phyloP scores from a whole-genome alignment of 2,888 invertebrate species.

The Heteromurus nitidus region DNA sequence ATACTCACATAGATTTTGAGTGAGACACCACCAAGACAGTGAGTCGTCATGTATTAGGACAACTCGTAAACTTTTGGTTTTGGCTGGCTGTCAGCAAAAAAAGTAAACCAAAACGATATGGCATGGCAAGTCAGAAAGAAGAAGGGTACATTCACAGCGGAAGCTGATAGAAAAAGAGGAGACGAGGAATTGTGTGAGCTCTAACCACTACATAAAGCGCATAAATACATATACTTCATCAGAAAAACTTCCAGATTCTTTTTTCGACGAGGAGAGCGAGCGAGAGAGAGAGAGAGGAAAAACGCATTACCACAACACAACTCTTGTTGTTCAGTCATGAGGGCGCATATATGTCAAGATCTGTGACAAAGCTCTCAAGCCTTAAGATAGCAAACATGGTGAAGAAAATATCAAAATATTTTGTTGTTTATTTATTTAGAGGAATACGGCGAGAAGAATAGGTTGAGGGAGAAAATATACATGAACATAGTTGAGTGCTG shows the following conservation, averaged over 20 bases:
- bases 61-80: conserved; percentile 59
- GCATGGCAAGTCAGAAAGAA: conserved; percentile 20
- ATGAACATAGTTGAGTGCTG: too few species aligned
- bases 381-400: conserved; percentile 53
- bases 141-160: too few species aligned
- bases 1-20: too few species aligned
- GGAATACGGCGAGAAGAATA: conserved; percentile 20
- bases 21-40: conserved; percentile 45
- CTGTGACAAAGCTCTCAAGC: conserved; percentile 57
- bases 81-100: conserved; percentile 58
- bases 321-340: conserved; percentile 28
- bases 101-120: conserved; percentile 56
- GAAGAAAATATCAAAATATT: conserved; percentile 55
- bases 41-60: conserved; percentile 56
- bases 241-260: neutral
- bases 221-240: too few species aligned
- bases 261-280: too few species aligned
- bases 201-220: too few species aligned
- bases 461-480: conserved; percentile 25
- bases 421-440: conserved; percentile 29
- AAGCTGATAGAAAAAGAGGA: too few species aligned
- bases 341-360: conserved; percentile 43
- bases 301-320: conserved; percentile 44
- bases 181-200: too few species aligned
- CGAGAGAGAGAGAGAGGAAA: conserved; percentile 20